Percentiles rank a stretch among this genome's conserved stretches.
These are phyloP conservation scores for Gobius niger DNA, from an alignment of 2,113 vertebrate species.

Conservation along the genomic window DNA sequence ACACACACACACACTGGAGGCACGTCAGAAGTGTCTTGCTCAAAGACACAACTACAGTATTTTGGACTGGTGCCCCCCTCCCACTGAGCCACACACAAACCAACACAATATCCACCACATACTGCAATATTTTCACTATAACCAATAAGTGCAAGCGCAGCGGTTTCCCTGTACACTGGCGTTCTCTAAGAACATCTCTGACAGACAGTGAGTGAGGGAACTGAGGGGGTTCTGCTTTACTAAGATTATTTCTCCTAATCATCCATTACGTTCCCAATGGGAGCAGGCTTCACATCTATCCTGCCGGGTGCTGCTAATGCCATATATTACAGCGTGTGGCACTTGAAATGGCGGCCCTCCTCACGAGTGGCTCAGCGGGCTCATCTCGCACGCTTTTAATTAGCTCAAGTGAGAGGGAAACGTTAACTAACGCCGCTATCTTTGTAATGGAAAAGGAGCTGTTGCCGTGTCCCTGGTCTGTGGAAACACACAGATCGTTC, in stretches of 20 bases:
- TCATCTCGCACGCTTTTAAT: slow-evolving; percentile 79
- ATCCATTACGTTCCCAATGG: slow-evolving; percentile 79
- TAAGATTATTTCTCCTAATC: slow-evolving; percentile 77
- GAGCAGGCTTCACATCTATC: slow-evolving; percentile 75
- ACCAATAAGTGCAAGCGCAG: slow-evolving; percentile 36
- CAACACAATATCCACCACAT: not conserved
- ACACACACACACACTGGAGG: no score
- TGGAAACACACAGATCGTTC: slow-evolving; percentile 34
- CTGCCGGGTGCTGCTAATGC: slow-evolving; percentile 75
- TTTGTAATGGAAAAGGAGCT: slow-evolving; percentile 70
- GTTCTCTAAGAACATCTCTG: slow-evolving; percentile 51
- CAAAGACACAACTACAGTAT: no score
- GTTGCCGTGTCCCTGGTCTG: slow-evolving; percentile 51
- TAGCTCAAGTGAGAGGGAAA: slow-evolving; percentile 73
- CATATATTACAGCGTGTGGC: slow-evolving; percentile 78
- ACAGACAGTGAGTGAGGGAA: slow-evolving; percentile 67
- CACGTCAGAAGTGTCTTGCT: no score
- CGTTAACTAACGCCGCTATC: slow-evolving; percentile 76
- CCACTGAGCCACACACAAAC: not conserved
- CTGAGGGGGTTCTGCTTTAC: slow-evolving; percentile 73
- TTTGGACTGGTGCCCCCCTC: no score
- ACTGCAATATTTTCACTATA: slow-evolving; percentile 30
- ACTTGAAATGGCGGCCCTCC: slow-evolving; percentile 70
- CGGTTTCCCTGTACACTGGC: slow-evolving; percentile 52
- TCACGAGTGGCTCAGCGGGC: slow-evolving; percentile 71